Base-by-base conservation (phyloP, 1,140 invertebrate genomes). In the Solen grandis region DNA sequence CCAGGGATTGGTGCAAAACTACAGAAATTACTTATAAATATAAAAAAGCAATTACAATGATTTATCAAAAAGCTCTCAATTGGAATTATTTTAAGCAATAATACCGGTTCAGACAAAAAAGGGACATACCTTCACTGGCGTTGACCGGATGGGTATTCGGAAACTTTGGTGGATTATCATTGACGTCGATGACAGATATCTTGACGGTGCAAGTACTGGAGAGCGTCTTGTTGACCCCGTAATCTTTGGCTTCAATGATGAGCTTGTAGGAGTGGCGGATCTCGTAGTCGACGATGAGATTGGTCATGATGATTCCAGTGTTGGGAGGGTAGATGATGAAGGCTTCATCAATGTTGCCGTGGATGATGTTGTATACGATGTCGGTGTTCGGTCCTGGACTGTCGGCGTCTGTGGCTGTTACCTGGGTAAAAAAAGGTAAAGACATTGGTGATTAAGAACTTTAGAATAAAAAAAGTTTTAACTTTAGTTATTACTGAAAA, bases 341-440 rank as follows among this genome's bases (percentile, higher is more conserved):
- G 5, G 97, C 97, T 88, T 97, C 97, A 92, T 99, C 97, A 74
- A 96, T 96, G 93, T 99, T 99, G 0, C 98, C 97, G 88, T 98
- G 97, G 13, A 98, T 96, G 79, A 99, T 98, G 87, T 98, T 97
- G 91, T 99, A 99, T 27, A 96, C 92, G 59, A 99, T 94, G 84
- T 95, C 94, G 1, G 96, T 96, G 90, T 98, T 98, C 8, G 94
- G 91, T 13, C 95, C 96, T 25, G 2, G 50, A 85, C 96, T 94
- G 91, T 99, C 98, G 5, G 95, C 94, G 90, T 99, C 97, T 54
- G 95, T 96, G 0, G 97, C 98, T n/a, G 95, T 94, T 5, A 98
- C 95, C 94, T 87, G 79, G 10, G 41, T 13, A 29, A 75, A 46
- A 57, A 27, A n/a, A n/a, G n/a, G n/a, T n/a, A n/a, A n/a, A n/a